These are phyloP conservation scores for Imbricaverruca yamaguchii DNA, from an alignment of 2,888 invertebrate species.

Conservation along the genomic window DNA sequence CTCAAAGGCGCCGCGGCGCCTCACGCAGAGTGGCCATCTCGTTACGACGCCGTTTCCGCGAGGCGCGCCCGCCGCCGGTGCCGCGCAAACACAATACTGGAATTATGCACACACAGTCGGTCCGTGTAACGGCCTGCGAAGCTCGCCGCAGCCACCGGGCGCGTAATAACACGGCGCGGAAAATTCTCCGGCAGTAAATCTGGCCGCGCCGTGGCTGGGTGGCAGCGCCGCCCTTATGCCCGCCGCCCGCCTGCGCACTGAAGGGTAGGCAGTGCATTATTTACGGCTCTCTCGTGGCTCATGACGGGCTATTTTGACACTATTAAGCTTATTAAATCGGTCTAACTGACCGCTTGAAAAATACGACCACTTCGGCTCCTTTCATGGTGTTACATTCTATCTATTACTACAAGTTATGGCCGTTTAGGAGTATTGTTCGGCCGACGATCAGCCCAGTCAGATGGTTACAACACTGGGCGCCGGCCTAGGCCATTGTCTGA, in stretches of 20 bases:
- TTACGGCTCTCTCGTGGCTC: conserved; percentile 3
- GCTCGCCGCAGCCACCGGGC: background rate
- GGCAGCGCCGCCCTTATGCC: background rate
- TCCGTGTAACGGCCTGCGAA: background rate
- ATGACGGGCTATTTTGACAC: conserved; percentile 19
- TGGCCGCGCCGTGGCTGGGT: background rate
- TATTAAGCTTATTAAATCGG: conserved; percentile 20
- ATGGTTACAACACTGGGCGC: background rate
- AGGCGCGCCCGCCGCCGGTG: background rate
- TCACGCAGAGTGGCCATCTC: background rate
- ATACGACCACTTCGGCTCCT: conserved; percentile 9
- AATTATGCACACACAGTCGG: background rate
- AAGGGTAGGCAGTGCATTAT: background rate
- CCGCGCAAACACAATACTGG: background rate
- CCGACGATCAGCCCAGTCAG: too few species aligned
- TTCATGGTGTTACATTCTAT: conserved; percentile 20
- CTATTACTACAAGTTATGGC: conserved; percentile 19
- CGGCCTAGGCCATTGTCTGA: background rate
- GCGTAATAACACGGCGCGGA: background rate
- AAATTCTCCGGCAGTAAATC: background rate
- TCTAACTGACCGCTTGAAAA: conserved; percentile 9
- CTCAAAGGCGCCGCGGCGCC: background rate
- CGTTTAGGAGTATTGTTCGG: conserved; percentile 1
- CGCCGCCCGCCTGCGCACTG: conserved; percentile 4
- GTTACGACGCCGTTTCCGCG: background rate